These are phyloP conservation scores for Sebastes elongatus DNA, from an alignment of 2,797 vertebrate genomes.

Conservation along the genomic window DNA sequence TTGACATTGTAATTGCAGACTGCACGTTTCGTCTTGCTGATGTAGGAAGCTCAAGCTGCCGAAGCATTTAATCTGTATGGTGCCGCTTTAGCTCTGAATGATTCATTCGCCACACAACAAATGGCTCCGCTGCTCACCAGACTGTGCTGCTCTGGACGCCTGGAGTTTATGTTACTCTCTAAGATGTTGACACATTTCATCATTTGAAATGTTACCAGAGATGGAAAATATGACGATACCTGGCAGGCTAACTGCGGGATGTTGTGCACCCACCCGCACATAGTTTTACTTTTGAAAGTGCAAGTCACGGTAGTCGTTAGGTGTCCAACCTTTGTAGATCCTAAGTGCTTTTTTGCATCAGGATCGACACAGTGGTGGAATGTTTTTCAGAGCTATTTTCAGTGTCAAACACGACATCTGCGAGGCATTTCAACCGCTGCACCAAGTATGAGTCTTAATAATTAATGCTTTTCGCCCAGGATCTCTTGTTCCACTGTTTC, in stretches of 20 bases:
- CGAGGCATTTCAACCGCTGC: neutral
- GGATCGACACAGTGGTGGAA: neutral
- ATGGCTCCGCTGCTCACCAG: constrained; percentile 27
- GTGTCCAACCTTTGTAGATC: neutral
- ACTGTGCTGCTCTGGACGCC: constrained; percentile 32
- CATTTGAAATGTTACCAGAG: constrained; percentile 36
- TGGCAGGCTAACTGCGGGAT: constrained; percentile 29
- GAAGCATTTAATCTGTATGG: constrained; percentile 27
- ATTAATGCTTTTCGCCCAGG: constrained; percentile 45
- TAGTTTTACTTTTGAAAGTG: constrained; percentile 11
- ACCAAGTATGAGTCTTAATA: constrained; percentile 51
- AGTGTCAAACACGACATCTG: neutral
- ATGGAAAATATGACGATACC: constrained; percentile 57
- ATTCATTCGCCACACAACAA: constrained; percentile 43
- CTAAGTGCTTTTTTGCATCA: neutral
- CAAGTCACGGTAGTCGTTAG: neutral
- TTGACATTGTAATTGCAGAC: neutral
- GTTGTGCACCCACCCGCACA: constrained; percentile 25
- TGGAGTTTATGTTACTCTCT: constrained; percentile 55
- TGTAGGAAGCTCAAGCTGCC: constrained; percentile 21
- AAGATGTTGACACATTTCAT: constrained; percentile 60
- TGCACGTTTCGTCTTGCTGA: neutral
- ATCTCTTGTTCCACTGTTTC: constrained; percentile 37
- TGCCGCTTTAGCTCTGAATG: constrained; percentile 30
- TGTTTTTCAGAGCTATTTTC: neutral